Conservation (phyloP, 2,888 invertebrate species). For the Hybos culiciformis region DNA sequence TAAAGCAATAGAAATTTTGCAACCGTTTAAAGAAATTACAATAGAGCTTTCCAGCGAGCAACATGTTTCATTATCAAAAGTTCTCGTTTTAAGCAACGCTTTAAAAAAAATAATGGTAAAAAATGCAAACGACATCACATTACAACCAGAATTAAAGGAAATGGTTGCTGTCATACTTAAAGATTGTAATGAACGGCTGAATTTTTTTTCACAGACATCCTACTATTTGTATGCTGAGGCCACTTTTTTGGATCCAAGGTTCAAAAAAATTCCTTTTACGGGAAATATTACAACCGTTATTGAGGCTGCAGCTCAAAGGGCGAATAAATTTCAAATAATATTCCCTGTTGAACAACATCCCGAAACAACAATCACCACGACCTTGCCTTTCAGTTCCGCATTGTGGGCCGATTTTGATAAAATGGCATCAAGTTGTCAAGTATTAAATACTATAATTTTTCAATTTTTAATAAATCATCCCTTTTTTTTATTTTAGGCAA, state of each 20-base stretch:
- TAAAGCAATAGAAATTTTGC: conserved; percentile 8
- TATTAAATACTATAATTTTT: no score
- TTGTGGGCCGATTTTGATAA: neutral
- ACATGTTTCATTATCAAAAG: neutral
- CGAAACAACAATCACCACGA: neutral
- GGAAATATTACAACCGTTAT: neutral
- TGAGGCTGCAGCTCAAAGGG: neutral
- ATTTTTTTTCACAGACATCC: no score
- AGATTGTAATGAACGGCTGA: neutral
- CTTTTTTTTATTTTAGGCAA: no score
- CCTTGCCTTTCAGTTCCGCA: neutral
- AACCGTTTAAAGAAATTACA: conserved; percentile 1
- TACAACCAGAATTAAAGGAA: neutral
- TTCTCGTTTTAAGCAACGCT: conserved; percentile 4
- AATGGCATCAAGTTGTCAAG: neutral
- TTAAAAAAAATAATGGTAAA: conserved; percentile 6
- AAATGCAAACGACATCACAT: conserved; percentile 10
- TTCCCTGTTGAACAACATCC: neutral
- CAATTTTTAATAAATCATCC: no score
- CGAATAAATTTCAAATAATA: neutral
- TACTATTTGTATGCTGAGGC: no score
- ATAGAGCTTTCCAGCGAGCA: neutral
- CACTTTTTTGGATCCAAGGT: conserved; percentile 17
- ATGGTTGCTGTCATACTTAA: neutral
- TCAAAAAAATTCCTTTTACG: conserved; percentile 15